Evolutionary conservation across 2,113 vertebrate genomes (phyloP).

Genomic region (Aspidoscelis tigris): DNA sequence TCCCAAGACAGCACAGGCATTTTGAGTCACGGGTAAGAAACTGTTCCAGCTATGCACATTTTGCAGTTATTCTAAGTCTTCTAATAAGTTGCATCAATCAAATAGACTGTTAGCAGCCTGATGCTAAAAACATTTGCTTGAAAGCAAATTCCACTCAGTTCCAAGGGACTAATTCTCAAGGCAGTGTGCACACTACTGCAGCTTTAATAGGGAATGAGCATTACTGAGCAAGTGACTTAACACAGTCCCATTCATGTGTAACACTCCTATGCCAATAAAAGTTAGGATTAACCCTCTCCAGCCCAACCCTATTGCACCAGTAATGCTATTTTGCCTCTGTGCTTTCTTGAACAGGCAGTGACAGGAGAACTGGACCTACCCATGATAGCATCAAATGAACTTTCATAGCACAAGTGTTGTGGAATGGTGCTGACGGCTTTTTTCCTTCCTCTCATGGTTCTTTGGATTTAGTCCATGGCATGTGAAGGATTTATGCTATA

Average conservation of each 20-base stretch:
- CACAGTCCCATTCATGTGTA: background rate
- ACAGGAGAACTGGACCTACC: background rate
- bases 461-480: slow-evolving; percentile 10
- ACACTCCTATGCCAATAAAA: background rate
- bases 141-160: background rate
- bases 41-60: background rate
- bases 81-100: background rate
- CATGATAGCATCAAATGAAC: background rate
- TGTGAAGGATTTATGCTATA: slow-evolving; percentile 34
- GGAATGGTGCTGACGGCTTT: slow-evolving; percentile 3
- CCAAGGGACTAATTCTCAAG: background rate
- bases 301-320: too few species aligned
- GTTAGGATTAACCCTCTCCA: too few species aligned
- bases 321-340: background rate
- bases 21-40: background rate
- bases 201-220: background rate
- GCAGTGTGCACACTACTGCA: background rate
- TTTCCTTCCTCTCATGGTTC: slow-evolving; percentile 5
- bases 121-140: background rate
- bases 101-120: background rate
- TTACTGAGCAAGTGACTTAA: background rate
- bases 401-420: background rate
- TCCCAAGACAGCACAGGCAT: background rate
- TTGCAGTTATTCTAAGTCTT: background rate
- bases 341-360: background rate